These are phyloP conservation scores for Orycteropus afer DNA, from an alignment of 2,113 vertebrate species.

Conservation along the genomic window DNA sequence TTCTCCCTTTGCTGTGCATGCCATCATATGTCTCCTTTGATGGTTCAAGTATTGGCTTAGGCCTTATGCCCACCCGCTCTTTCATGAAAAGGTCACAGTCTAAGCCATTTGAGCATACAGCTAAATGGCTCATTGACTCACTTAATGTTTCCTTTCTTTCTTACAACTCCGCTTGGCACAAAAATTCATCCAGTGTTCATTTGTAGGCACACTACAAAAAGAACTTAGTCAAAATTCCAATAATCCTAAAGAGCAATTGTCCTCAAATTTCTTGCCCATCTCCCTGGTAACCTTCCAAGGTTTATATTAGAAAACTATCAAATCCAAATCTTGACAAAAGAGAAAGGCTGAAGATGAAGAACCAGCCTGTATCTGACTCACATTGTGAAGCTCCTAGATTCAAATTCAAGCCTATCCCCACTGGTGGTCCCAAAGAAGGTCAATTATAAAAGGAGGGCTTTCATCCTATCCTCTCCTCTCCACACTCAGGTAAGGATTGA, in stretches of 20 bases:
- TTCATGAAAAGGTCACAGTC: neutral
- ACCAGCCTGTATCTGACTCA: neutral
- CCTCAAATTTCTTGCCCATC: neutral
- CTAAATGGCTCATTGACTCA: neutral
- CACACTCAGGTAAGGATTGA: neutral
- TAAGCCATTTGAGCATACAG: neutral
- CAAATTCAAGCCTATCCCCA: neutral
- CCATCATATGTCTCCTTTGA: neutral
- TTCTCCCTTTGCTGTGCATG: neutral
- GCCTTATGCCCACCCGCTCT: neutral
- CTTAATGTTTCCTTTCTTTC: conserved; percentile 3
- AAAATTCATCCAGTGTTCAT: neutral
- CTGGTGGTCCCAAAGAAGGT: neutral
- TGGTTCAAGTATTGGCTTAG: neutral
- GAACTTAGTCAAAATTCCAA: neutral
- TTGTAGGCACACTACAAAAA: neutral
- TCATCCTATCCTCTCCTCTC: neutral
- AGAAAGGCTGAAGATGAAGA: neutral
- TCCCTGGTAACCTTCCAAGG: neutral
- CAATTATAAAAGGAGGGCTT: neutral
- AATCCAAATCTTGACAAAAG: neutral
- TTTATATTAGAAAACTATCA: neutral
- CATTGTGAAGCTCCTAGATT: neutral
- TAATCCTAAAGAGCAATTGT: neutral
- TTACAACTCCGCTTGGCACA: neutral